Percentiles rank a stretch among this genome's conserved stretches.
These are phyloP conservation scores for Neodon shergylaensis DNA, from an alignment of 2,113 vertebrate species.

Conservation along the genomic window DNA sequence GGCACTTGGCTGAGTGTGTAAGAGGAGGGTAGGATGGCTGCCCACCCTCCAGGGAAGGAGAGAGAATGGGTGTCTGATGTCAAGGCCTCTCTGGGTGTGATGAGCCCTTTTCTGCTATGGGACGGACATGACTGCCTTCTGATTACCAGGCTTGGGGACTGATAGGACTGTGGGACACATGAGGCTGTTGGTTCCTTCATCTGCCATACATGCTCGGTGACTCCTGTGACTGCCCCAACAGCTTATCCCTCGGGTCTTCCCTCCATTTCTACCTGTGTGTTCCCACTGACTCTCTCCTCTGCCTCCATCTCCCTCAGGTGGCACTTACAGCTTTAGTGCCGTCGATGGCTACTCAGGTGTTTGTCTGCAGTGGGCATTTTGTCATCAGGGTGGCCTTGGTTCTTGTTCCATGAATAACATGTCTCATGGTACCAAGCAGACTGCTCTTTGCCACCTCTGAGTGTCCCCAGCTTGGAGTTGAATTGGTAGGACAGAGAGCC, in stretches of 20 bases:
- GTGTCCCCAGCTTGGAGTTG: neutral
- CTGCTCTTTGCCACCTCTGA: neutral
- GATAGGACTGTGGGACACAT: neutral
- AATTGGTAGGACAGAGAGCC: too few species aligned
- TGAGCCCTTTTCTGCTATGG: neutral
- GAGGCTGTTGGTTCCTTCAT: neutral
- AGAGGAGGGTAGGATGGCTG: neutral
- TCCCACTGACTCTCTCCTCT: neutral
- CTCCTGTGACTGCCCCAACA: neutral
- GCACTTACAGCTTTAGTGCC: neutral
- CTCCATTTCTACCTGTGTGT: neutral
- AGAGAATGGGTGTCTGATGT: too few species aligned
- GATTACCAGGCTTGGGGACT: neutral
- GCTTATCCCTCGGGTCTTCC: neutral
- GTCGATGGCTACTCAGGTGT: neutral
- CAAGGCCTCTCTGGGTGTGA: neutral
- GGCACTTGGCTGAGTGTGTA: neutral
- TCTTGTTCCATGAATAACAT: neutral
- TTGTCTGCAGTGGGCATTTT: too few species aligned
- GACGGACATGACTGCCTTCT: neutral
- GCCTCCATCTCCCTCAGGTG: neutral
- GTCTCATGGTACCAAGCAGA: neutral
- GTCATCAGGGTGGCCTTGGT: neutral
- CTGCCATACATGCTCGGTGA: neutral
- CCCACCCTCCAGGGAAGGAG: neutral